Percentiles rank a stretch among this genome's conserved stretches.
Conservation (phyloP, 37 sponge, comb jelly and placozoan species). For the Axinella damicornis region DNA sequence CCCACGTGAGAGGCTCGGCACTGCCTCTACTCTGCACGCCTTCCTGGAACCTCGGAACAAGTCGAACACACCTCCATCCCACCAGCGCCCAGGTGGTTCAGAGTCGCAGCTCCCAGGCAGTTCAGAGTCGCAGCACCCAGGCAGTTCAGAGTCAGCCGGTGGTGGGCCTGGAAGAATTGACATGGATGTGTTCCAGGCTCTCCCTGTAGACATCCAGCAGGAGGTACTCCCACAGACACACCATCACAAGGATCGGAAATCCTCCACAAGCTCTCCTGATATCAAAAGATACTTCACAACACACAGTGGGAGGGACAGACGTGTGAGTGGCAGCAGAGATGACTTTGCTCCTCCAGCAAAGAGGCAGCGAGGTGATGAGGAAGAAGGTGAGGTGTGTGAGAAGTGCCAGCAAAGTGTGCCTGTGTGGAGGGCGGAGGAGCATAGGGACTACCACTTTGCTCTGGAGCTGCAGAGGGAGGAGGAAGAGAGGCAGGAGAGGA, state of each 20-base stretch:
- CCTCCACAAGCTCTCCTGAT: not conserved
- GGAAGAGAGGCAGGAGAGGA: not conserved
- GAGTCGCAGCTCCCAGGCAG: too few species aligned
- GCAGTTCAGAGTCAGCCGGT: not conserved
- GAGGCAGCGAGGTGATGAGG: not conserved
- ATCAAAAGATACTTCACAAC: slow-evolving; percentile 9
- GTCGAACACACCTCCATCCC: too few species aligned
- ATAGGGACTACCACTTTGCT: slow-evolving; percentile 22
- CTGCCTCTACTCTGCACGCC: not conserved
- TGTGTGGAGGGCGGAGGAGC: not conserved
- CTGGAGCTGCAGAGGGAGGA: not conserved
- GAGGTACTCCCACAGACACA: not conserved
- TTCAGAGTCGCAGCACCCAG: too few species aligned
- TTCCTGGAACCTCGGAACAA: not conserved
- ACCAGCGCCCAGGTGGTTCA: too few species aligned
- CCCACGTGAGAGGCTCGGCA: not conserved
- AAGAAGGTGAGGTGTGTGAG: not conserved
- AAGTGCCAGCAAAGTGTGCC: not conserved
- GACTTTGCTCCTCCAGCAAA: not conserved
- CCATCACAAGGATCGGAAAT: not conserved
- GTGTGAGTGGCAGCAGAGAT: not conserved
- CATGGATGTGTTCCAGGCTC: not conserved
- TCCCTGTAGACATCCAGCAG: not conserved
- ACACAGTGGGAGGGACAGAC: not conserved
- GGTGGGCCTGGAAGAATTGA: not conserved